Conservation (phyloP, 2,797 vertebrate genomes). For the Sebastiscus tertius region DNA sequence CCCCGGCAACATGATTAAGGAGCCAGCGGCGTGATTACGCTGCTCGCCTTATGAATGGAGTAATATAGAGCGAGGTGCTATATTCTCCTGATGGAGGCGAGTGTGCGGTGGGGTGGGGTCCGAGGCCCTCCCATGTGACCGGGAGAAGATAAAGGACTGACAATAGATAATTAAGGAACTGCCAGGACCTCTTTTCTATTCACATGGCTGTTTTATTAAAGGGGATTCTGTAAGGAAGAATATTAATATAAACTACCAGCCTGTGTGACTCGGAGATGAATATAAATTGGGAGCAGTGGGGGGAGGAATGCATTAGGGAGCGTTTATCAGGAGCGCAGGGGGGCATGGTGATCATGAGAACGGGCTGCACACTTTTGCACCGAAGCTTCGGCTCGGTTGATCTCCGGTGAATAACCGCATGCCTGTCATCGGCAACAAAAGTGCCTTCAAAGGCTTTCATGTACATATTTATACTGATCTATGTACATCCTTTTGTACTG, state of each 20-base stretch:
- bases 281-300: slow-evolving; percentile 54
- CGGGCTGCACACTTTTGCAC: slow-evolving; percentile 5
- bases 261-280: slow-evolving; percentile 58
- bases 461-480: neutral
- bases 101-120: slow-evolving; percentile 43
- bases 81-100: slow-evolving; percentile 62
- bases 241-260: slow-evolving; percentile 68
- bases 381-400: slow-evolving; percentile 5
- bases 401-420: slow-evolving; percentile 4
- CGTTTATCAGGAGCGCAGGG: slow-evolving; percentile 41
- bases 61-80: slow-evolving; percentile 55
- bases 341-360: slow-evolving; percentile 34
- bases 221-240: slow-evolving; percentile 55
- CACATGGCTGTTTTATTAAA: slow-evolving; percentile 68
- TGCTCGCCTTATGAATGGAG: slow-evolving; percentile 61
- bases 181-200: slow-evolving; percentile 49
- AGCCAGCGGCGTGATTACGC: slow-evolving; percentile 62
- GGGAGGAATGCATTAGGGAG: slow-evolving; percentile 48
- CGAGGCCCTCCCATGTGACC: slow-evolving; percentile 51
- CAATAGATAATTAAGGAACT: slow-evolving; percentile 79
- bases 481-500: neutral
- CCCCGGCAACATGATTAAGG: slow-evolving; percentile 64
- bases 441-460: neutral
- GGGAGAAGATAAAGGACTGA: slow-evolving; percentile 69
- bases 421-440: slow-evolving; percentile 4